Evolutionary conservation across 2,797 vertebrate genomes (phyloP).

Genomic region (Alca torda): DNA sequence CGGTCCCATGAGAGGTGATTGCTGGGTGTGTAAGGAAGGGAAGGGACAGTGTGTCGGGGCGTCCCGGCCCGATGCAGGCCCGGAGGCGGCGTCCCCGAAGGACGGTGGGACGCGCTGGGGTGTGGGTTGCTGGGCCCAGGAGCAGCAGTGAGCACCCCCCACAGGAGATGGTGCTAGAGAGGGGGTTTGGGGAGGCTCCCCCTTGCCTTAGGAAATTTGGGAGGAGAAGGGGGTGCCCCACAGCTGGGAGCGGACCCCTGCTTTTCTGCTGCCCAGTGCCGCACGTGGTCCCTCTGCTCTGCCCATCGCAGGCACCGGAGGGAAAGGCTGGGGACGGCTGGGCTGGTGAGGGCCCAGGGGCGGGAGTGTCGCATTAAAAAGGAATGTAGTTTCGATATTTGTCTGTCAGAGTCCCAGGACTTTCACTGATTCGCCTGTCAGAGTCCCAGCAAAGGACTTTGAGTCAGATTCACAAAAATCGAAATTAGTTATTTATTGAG

Average conservation of each 20-base stretch:
- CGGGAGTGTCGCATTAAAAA: background rate
- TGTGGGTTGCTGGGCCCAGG: accelerated
- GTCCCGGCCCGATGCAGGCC: background rate
- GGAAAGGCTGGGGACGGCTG: background rate
- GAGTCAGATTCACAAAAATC: background rate
- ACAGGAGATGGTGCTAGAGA: accelerated
- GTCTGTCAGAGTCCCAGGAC: background rate
- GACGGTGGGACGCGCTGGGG: background rate
- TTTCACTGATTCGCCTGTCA: background rate
- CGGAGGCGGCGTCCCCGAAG: accelerated
- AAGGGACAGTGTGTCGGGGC: background rate
- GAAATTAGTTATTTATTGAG: background rate
- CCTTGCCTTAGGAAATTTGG: background rate
- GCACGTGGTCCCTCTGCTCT: accelerated
- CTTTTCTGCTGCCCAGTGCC: background rate
- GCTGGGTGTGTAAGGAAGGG: background rate
- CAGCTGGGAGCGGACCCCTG: background rate
- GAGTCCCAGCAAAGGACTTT: background rate
- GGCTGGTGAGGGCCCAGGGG: too few relatives aligned
- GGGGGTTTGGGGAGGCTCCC: background rate
- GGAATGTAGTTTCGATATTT: background rate
- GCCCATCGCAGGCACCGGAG: background rate
- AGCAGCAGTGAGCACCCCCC: too few relatives aligned
- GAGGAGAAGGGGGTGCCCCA: background rate
- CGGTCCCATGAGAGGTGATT: too few relatives aligned